phyloP scores from a whole-genome alignment of 2,888 invertebrate genomes.

The Oxytorus armatus region DNA sequence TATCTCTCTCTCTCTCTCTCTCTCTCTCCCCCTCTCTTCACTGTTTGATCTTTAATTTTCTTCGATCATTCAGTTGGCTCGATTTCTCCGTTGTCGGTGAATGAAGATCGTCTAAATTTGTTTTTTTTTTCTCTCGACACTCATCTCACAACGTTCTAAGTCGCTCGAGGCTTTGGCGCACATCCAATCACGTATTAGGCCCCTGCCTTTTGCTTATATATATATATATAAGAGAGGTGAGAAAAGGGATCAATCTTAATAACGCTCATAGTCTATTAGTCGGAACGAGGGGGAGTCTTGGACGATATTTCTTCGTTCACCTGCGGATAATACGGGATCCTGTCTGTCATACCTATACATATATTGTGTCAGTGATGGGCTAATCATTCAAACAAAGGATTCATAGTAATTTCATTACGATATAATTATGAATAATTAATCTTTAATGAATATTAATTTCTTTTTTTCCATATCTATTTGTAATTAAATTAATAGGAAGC shows the following conservation, averaged over 20 bases:
- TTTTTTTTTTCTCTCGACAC: conserved; percentile 10
- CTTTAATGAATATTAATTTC: conserved; percentile 17
- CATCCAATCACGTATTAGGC: conserved; percentile 13
- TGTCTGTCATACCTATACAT: background rate
- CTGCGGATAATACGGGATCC: background rate
- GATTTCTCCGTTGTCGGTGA: conserved; percentile 14
- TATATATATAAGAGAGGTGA: conserved; percentile 20
- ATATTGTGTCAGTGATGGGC: conserved; percentile 6
- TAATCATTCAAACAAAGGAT: conserved; percentile 21
- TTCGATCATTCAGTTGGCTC: conserved; percentile 6
- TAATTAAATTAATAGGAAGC: background rate
- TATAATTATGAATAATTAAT: conserved; percentile 15
- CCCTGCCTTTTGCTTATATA: background rate
- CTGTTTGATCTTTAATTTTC: conserved; percentile 17
- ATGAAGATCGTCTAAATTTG: conserved; percentile 27
- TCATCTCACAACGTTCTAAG: background rate
- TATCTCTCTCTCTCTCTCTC: conserved; percentile 3
- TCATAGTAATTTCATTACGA: background rate
- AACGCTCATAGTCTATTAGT: conserved; percentile 49
- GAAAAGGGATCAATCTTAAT: conserved; percentile 57
- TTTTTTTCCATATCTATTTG: background rate
- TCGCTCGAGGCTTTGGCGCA: conserved; percentile 8
- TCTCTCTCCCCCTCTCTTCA: background rate
- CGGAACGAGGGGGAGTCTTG: conserved; percentile 24
- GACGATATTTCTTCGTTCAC: background rate